phyloP scores from a whole-genome alignment of 1,140 invertebrate genomes.

The Tetragnatha versicolor region DNA sequence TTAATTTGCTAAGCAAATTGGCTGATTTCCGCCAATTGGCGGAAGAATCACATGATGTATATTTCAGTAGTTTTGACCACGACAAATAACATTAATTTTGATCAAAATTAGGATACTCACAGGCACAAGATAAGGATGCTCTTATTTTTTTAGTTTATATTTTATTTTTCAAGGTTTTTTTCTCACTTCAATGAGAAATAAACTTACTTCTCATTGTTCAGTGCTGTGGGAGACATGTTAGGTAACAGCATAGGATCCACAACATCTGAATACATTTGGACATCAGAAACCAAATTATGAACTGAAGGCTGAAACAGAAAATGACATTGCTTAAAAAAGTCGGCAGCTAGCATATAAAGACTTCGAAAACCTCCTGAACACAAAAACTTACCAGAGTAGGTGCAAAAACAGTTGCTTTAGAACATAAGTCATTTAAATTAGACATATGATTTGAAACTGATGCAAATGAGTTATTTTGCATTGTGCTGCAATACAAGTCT shows the following conservation, averaged over 20 bases:
- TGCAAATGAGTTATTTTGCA: neutral
- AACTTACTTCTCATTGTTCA: conserved; percentile 3
- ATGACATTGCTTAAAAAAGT: neutral
- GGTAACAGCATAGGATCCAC: neutral
- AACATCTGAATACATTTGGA: neutral
- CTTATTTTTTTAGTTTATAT: no score
- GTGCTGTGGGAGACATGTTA: neutral
- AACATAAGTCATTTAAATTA: neutral
- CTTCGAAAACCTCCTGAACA: neutral
- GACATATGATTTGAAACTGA: neutral
- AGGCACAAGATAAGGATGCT: no score
- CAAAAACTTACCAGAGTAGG: conserved; percentile 1
- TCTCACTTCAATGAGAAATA: neutral
- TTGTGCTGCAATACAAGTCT: neutral
- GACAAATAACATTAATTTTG: no score
- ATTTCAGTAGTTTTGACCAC: no score
- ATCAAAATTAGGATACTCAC: no score
- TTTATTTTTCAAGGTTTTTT: neutral
- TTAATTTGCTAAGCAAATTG: no score
- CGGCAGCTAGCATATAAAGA: neutral
- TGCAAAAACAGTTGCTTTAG: neutral
- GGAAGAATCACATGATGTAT: no score
- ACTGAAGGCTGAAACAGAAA: neutral
- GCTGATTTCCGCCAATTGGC: no score
- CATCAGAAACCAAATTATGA: neutral